These are phyloP conservation scores for Ophion ellenae DNA, from an alignment of 2,888 invertebrate genomes.

Conservation along the genomic window DNA sequence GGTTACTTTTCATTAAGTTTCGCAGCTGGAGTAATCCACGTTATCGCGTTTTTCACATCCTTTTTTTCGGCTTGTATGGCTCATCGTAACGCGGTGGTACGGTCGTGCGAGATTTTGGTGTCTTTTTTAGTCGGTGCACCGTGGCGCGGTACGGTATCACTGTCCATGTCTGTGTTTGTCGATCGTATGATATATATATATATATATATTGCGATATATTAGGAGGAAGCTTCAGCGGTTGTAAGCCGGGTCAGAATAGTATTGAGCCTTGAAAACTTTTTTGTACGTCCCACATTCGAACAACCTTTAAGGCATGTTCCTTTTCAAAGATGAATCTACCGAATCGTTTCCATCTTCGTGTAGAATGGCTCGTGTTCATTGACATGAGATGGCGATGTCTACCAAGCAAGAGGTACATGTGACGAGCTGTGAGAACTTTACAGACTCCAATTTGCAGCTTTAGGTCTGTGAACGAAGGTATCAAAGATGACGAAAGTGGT, in stretches of 20 bases:
- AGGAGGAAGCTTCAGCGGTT: constrained; percentile 37
- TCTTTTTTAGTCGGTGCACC: constrained; percentile 10
- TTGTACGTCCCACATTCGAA: not conserved
- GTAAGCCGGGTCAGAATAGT: constrained; percentile 18
- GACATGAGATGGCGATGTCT: not conserved
- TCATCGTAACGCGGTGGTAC: constrained; percentile 6
- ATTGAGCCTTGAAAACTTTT: constrained; percentile 20
- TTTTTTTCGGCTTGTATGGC: constrained; percentile 20
- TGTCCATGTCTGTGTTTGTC: constrained; percentile 43
- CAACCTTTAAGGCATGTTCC: not conserved
- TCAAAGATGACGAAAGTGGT: constrained; percentile 1
- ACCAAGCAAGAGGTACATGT: constrained; percentile 13
- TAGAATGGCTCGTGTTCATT: not conserved
- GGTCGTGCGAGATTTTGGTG: constrained; percentile 11
- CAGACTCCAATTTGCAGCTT: constrained; percentile 20
- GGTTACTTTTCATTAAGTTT: not conserved
- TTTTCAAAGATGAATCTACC: not conserved
- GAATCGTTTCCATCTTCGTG: not conserved
- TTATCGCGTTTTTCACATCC: not conserved
- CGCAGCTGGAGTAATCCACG: not conserved
- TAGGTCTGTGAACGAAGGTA: not conserved
- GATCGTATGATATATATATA: constrained; percentile 45
- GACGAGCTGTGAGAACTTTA: constrained; percentile 33
- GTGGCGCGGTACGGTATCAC: constrained; percentile 23
- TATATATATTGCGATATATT: constrained; percentile 43